Percentiles rank a stretch among this genome's conserved stretches.
These are phyloP conservation scores for Dimorphilus gyrociliatus DNA, from an alignment of 2,888 invertebrate species.

Conservation along the genomic window DNA sequence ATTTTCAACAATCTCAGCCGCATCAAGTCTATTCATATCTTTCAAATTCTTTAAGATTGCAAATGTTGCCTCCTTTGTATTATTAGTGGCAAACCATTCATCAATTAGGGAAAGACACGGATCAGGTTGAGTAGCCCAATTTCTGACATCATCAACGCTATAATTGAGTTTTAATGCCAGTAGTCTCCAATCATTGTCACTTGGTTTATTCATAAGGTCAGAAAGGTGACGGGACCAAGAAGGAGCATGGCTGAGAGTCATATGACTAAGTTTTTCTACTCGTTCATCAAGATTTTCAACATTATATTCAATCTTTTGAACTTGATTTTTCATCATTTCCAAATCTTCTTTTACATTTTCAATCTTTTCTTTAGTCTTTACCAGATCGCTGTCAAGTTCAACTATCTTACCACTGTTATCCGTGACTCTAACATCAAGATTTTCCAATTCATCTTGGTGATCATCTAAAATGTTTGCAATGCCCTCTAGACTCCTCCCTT, in stretches of 20 bases:
- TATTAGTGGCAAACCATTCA: slow-evolving; percentile 32
- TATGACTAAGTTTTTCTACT: too few species aligned
- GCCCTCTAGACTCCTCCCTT: too few species aligned
- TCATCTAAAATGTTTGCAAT: too few species aligned
- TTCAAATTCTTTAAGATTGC: slow-evolving; percentile 23
- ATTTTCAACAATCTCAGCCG: slow-evolving; percentile 23
- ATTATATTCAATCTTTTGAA: too few species aligned
- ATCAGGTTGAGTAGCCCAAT: slow-evolving; percentile 27
- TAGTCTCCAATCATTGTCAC: slow-evolving; percentile 28
- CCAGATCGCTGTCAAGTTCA: too few species aligned
- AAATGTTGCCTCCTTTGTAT: slow-evolving; percentile 22
- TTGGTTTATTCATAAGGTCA: slow-evolving; percentile 20
- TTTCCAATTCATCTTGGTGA: too few species aligned
- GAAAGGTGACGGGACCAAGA: slow-evolving; percentile 28
- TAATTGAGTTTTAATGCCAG: slow-evolving; percentile 27
- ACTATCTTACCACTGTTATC: too few species aligned
- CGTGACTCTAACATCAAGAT: too few species aligned
- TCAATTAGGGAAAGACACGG: slow-evolving; percentile 30
- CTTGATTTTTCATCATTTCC: too few species aligned
- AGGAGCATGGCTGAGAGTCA: slow-evolving; percentile 31
- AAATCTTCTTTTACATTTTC: too few species aligned
- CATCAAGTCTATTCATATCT: slow-evolving; percentile 28
- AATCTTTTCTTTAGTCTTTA: too few species aligned
- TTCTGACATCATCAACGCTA: slow-evolving; percentile 25
- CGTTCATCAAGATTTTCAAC: too few species aligned